Conservation (phyloP, 1,140 invertebrate species). For the Cecropterus lyciades region DNA sequence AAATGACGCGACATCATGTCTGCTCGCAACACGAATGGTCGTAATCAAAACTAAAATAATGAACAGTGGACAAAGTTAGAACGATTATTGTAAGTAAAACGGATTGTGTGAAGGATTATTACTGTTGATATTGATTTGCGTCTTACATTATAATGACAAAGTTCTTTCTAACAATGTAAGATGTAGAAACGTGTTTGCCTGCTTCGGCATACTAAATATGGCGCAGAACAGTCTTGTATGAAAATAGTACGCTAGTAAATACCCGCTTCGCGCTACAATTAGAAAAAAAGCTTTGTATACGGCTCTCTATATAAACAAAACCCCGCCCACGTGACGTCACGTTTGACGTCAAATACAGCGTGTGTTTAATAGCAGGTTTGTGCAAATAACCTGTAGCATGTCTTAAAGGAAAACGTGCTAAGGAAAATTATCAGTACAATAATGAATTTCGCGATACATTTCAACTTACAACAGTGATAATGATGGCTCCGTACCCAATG, state of each 20-base stretch:
- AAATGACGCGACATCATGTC: constrained; percentile 5
- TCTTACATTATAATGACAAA: not conserved
- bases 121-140: not conserved
- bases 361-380: constrained; percentile 15
- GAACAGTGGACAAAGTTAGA: constrained; percentile 8
- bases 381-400: not conserved
- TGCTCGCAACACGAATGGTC: not conserved
- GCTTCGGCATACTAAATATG: constrained; percentile 10
- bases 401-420: constrained; percentile 1
- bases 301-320: constrained; percentile 24
- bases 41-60: constrained; percentile 17
- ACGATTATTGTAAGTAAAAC: not conserved
- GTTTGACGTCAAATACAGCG: not conserved
- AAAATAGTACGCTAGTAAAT: constrained; percentile 22
- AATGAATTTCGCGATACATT: no score
- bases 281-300: constrained; percentile 26
- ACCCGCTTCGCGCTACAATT: constrained; percentile 14
- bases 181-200: constrained; percentile 2
- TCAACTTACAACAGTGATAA: not conserved
- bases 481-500: no score
- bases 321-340: constrained; percentile 28
- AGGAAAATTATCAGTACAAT: not conserved
- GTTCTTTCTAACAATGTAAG: not conserved
- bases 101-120: no score
- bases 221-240: constrained; percentile 9